A percentile compares a stretch with the other conserved stretches of the same genome.
These are phyloP conservation scores for Picathartes gymnocephalus DNA, from an alignment of 2,113 vertebrate genomes.

Conservation along the genomic window DNA sequence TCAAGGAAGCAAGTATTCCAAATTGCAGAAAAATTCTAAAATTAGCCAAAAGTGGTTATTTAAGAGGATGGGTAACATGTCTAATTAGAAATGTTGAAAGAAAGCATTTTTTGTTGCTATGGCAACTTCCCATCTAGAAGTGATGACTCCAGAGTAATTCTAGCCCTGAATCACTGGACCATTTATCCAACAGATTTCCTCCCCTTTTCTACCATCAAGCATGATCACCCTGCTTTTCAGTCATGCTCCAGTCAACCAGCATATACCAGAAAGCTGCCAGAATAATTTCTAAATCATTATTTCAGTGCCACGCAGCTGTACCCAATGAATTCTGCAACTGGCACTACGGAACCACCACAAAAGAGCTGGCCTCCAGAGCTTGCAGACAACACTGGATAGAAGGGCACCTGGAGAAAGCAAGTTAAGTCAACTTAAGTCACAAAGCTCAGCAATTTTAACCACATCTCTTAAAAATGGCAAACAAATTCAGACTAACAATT, in stretches of 20 bases:
- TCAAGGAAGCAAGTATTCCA: background rate
- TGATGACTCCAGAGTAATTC: background rate
- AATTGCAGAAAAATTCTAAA: background rate
- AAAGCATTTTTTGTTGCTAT: constrained; percentile 30
- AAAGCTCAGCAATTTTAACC: background rate
- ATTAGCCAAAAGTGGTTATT: background rate
- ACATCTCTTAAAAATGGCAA: background rate
- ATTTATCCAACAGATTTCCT: background rate
- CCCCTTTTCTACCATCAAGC: background rate
- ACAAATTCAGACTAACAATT: background rate
- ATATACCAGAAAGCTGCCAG: background rate
- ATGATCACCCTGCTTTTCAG: background rate
- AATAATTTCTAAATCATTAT: background rate
- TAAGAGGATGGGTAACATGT: background rate
- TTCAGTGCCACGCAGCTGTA: background rate
- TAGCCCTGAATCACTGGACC: background rate
- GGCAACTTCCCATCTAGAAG: background rate
- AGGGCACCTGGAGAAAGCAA: background rate
- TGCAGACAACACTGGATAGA: background rate
- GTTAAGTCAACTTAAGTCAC: background rate
- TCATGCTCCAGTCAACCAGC: background rate
- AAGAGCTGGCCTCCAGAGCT: background rate
- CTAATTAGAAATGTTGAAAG: background rate
- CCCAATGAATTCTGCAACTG: background rate
- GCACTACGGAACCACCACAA: background rate